Percentiles rank a stretch among this genome's conserved stretches.
Evolutionary conservation across 2,888 invertebrate genomes (phyloP).

Genomic region (Scaptomyza reducta): DNA sequence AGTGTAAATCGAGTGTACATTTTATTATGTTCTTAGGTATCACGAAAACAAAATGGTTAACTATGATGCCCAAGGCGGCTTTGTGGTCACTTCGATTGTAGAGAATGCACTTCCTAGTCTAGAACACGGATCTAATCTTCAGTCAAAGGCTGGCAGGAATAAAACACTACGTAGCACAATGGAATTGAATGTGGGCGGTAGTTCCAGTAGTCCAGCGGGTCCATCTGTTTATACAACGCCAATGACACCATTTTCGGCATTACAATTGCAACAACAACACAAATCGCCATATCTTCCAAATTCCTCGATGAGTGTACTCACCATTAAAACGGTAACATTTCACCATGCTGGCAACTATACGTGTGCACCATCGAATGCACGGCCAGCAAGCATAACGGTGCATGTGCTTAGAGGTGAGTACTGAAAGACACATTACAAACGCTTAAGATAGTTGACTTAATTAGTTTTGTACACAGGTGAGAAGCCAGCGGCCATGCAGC

Average conservation of each 20-base stretch:
- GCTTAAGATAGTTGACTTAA: neutral
- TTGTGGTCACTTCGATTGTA: constrained; percentile 81
- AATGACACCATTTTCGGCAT: constrained; percentile 39
- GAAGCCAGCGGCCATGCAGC: constrained; percentile 84
- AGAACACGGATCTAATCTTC: constrained; percentile 50
- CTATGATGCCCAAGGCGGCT: constrained; percentile 90
- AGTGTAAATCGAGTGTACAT: neutral
- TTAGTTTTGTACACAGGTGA: constrained; percentile 71
- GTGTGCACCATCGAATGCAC: constrained; percentile 91
- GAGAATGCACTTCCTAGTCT: constrained; percentile 62
- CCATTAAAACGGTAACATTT: constrained; percentile 87
- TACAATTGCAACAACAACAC: constrained; percentile 53
- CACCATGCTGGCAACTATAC: constrained; percentile 92
- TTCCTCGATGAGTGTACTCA: constrained; percentile 86
- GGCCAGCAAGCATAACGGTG: constrained; percentile 90
- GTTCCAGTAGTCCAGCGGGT: constrained; percentile 73
- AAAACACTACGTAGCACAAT: constrained; percentile 38
- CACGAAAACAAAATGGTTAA: constrained; percentile 94
- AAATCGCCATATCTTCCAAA: constrained; percentile 79
- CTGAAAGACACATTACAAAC: neutral
- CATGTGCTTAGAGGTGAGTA: constrained; percentile 89
- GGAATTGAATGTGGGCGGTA: constrained; percentile 82
- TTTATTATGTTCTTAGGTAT: constrained; percentile 86
- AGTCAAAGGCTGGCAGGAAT: constrained; percentile 24
- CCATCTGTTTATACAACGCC: constrained; percentile 27